A percentile compares a stretch with the other conserved stretches of the same genome.
phyloP scores from a whole-genome alignment of 2,888 invertebrate species.

The Chymomyza amoena region DNA sequence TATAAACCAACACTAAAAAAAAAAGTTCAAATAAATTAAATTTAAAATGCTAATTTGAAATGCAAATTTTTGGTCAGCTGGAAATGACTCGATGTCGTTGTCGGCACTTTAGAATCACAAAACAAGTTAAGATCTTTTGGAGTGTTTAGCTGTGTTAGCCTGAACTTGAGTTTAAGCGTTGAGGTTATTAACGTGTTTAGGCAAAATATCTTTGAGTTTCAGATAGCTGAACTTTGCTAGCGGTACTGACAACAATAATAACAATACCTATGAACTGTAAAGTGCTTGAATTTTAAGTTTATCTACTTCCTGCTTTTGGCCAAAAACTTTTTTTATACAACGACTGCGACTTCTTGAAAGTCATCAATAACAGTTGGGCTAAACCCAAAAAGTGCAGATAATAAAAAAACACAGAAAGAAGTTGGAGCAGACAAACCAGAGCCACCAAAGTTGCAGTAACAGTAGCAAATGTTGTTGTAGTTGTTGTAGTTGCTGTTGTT shows the following conservation, averaged over 20 bases:
- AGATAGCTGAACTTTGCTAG: neutral
- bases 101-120: slow-evolving; percentile 19
- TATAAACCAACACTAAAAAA: slow-evolving; percentile 17
- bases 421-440: slow-evolving; percentile 1
- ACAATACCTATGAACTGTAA: slow-evolving; percentile 30
- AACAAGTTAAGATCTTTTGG: slow-evolving; percentile 20
- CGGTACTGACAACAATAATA: neutral
- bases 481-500: slow-evolving; percentile 25
- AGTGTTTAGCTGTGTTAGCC: neutral
- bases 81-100: slow-evolving; percentile 18
- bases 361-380: slow-evolving; percentile 56
- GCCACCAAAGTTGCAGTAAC: slow-evolving; percentile 36
- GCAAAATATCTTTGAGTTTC: neutral
- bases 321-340: neutral
- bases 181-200: slow-evolving; percentile 2
- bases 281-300: slow-evolving; percentile 22
- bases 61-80: slow-evolving; percentile 48
- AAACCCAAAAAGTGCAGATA: slow-evolving; percentile 28
- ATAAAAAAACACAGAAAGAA: slow-evolving; percentile 32
- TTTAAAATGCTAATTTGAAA: slow-evolving; percentile 47
- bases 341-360: slow-evolving; percentile 47
- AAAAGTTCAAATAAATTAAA: neutral
- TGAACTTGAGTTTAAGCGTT: slow-evolving; percentile 7
- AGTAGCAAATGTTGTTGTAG: slow-evolving; percentile 14
- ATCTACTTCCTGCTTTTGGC: slow-evolving; percentile 30